phyloP scores from a whole-genome alignment of 2,888 invertebrate species.

The Leptogaster cylindrica region DNA sequence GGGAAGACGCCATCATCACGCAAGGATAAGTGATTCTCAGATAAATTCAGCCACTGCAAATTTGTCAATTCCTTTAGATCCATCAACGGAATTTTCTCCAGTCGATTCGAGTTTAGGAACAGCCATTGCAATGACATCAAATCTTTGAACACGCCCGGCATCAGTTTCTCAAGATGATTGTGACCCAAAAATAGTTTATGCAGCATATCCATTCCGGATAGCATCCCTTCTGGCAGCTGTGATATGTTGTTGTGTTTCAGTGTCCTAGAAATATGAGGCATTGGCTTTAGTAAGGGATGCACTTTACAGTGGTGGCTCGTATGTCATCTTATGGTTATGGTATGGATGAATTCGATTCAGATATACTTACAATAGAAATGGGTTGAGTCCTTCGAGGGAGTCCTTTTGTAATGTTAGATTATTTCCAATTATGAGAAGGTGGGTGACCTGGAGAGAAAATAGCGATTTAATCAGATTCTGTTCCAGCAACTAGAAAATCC shows the following conservation, averaged over 20 bases:
- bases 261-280: constrained; percentile 51
- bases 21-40: constrained; percentile 63
- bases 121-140: constrained; percentile 62
- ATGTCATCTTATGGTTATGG: no score
- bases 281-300: background rate
- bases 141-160: constrained; percentile 60
- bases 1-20: constrained; percentile 62
- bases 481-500: no score
- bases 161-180: constrained; percentile 57
- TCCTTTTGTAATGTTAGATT: constrained; percentile 55
- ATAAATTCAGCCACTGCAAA: constrained; percentile 63
- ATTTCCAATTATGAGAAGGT: constrained; percentile 55
- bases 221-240: constrained; percentile 55
- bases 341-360: constrained; percentile 4
- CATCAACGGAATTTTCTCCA: constrained; percentile 60
- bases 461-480: no score
- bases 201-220: constrained; percentile 53
- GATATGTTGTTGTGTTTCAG: constrained; percentile 60
- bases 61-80: constrained; percentile 60
- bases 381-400: constrained; percentile 53
- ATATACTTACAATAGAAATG: constrained; percentile 42
- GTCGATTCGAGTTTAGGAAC: constrained; percentile 62
- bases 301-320: background rate
- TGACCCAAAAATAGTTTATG: constrained; percentile 56
- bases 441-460: constrained; percentile 52